Evolutionary conservation across 2,797 vertebrate species (phyloP), one percentile per base, ranked within the genome.

Genomic region (Pangasius krempfi): DNA sequence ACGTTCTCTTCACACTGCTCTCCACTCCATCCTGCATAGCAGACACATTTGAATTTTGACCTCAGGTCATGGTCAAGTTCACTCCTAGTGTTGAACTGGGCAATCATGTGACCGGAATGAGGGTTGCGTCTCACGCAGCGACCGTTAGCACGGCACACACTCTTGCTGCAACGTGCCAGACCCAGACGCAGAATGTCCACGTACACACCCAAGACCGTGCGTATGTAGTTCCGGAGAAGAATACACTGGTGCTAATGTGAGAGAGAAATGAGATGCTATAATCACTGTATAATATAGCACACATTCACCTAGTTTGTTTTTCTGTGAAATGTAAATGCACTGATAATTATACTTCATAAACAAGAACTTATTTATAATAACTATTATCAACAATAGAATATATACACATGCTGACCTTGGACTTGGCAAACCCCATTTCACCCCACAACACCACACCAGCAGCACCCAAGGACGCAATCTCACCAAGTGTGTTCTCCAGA

Each of bases 391-490:
- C 5, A 27, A 30, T 14, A 86, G 25, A 68, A 52, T 8, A 70
- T 68, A 25, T 79, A 14, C 12, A 62, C 30, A 79, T 80, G 60
- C 82, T 95, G 83, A 98, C 97, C 97, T 96, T 94, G 33, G 97
- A 97, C 81, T 83, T 90, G 27, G 96, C 95, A 54, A 97, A 96
- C 75, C 91, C 88, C 88, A 93, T 73, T 90, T 95, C 96, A 37
- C 98, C 96, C 98, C 97, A 98, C 87, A 99, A 88, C 58, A 99
- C 94, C 18, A 97, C 95, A 66, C 98, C 98, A 0, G 97, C 95
- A 1, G 96, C 94, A 0, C 98, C 98, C 87, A 98, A 95, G n/a
- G 97, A 96, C 0, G 95, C 97, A 0, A 96, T 97, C 92, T 98
- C 98, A 30, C 97, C 98, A 0, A 99, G 94, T 50, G 97, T 98